Percentiles rank a stretch among this genome's conserved stretches.
Evolutionary conservation across 2,888 invertebrate species (phyloP).

Genomic region (Pegoplata infirma): DNA sequence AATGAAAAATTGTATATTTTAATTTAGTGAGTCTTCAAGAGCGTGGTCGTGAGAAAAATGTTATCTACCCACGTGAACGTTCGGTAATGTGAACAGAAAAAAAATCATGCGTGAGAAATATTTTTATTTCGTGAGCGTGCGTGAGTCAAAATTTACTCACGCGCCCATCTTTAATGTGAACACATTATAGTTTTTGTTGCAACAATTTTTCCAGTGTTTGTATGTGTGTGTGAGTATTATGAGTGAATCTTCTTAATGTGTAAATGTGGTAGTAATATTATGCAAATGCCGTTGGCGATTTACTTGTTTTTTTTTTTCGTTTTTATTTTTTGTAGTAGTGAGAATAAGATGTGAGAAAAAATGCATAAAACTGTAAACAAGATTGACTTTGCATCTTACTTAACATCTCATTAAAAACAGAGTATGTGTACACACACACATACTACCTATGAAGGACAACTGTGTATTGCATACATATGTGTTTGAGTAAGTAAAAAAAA

Average conservation of each 20-base stretch:
- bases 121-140: too few relatives aligned
- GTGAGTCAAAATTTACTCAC: too few relatives aligned
- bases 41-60: too few relatives aligned
- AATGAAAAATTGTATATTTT: too few relatives aligned
- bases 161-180: too few relatives aligned
- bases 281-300: conserved; percentile 65
- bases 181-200: too few relatives aligned
- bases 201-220: background rate
- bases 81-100: too few relatives aligned
- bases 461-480: conserved; percentile 45
- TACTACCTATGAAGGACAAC: conserved; percentile 58
- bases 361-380: conserved; percentile 60
- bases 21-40: too few relatives aligned
- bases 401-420: conserved; percentile 67
- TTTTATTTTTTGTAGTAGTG: conserved; percentile 26
- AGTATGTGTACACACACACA: conserved; percentile 12
- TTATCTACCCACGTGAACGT: too few relatives aligned
- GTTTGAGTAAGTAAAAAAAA: too few relatives aligned
- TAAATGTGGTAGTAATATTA: conserved; percentile 51
- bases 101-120: too few relatives aligned
- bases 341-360: conserved; percentile 14
- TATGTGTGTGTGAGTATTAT: conserved; percentile 10
- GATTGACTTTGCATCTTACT: conserved; percentile 67
- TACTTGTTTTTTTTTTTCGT: conserved; percentile 40
- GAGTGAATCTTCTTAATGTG: conserved; percentile 45